These are phyloP conservation scores for Chaetogeoica ovagalla DNA, from an alignment of 2,888 invertebrate genomes.

Conservation along the genomic window DNA sequence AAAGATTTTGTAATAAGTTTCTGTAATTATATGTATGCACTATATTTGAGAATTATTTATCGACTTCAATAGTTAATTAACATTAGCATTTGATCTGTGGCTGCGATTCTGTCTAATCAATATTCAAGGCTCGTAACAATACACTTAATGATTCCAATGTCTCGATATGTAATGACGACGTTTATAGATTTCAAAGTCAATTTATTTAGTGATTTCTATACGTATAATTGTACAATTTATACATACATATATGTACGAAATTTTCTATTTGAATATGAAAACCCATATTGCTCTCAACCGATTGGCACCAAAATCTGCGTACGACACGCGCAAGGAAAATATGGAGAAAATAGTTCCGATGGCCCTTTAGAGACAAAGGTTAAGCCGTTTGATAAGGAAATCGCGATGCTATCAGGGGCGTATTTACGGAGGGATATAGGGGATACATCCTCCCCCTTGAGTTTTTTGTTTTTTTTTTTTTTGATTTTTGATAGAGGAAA, in stretches of 20 bases:
- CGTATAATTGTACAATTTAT: neutral
- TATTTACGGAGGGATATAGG: too few species aligned
- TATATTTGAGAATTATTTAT: neutral
- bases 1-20: neutral
- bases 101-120: neutral
- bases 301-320: too few species aligned
- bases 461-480: too few species aligned
- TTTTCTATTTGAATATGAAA: too few species aligned
- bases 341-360: too few species aligned
- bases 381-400: too few species aligned
- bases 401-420: too few species aligned
- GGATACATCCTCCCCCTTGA: too few species aligned
- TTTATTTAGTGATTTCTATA: neutral
- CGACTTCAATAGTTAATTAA: neutral
- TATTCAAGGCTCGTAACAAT: constrained; percentile 8
- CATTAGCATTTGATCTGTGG: neutral
- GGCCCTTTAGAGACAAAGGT: too few species aligned
- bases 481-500: too few species aligned
- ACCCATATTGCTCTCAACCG: too few species aligned
- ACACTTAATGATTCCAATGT: neutral
- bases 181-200: neutral
- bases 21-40: neutral
- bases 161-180: neutral
- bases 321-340: too few species aligned
- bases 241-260: neutral